A percentile compares a stretch with the other conserved stretches of the same genome.
These are phyloP conservation scores for Spizella passerina DNA, from an alignment of 2,797 vertebrate species.

Conservation along the genomic window DNA sequence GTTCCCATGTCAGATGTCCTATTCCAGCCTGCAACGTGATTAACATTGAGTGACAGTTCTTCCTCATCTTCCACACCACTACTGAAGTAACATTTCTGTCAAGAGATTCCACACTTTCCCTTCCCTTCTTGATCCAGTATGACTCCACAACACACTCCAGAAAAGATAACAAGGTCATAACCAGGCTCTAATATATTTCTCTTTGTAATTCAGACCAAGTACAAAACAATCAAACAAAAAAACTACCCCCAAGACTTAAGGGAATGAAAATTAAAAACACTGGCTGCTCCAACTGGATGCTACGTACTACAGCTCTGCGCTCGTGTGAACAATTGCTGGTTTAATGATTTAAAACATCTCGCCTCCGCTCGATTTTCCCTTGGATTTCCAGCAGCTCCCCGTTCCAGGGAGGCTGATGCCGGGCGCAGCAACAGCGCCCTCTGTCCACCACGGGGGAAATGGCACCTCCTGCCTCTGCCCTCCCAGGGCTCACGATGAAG, in stretches of 20 bases:
- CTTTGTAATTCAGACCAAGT: not conserved
- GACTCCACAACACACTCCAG: not conserved
- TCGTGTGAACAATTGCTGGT: not conserved
- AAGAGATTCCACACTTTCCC: not conserved
- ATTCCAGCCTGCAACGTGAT: not conserved
- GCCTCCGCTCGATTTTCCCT: not conserved
- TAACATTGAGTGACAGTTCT: not conserved
- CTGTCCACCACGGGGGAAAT: not conserved
- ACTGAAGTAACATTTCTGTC: not conserved
- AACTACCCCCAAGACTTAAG: not conserved
- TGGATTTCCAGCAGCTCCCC: not conserved
- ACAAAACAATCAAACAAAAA: not conserved
- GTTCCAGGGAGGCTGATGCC: not conserved
- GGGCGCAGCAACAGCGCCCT: slow-evolving; percentile 34
- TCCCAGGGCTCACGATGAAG: not conserved
- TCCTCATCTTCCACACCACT: not conserved
- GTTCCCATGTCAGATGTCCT: not conserved
- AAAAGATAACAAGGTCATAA: not conserved
- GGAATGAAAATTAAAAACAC: not conserved
- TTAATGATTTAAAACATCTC: not conserved
- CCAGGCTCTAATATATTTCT: not conserved
- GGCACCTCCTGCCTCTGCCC: not conserved
- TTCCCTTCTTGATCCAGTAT: not conserved
- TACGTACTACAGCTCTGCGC: not conserved
- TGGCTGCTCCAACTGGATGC: not conserved